phyloP scores from a whole-genome alignment of 1,140 invertebrate genomes.

The Andrena cerasifolii region DNA sequence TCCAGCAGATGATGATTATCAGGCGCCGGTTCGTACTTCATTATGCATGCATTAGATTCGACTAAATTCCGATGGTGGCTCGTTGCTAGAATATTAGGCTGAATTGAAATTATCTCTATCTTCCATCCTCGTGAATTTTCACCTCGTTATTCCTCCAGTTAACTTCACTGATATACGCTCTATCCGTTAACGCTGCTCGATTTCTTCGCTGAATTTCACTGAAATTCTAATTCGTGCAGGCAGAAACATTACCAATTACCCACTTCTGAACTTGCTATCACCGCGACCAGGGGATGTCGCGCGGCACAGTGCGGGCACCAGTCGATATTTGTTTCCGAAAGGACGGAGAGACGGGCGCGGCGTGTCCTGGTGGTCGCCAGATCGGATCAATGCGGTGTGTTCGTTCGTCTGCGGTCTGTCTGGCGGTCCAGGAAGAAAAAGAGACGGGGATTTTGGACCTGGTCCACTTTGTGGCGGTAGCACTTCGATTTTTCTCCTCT shows the following conservation, averaged over 20 bases:
- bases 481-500: not conserved
- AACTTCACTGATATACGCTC: not conserved
- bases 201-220: not conserved
- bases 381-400: conserved; percentile 67
- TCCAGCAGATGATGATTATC: not conserved
- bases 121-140: not conserved
- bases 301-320: conserved; percentile 12
- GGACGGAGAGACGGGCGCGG: conserved; percentile 1
- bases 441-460: conserved; percentile 60
- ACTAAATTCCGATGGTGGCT: not conserved
- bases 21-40: not conserved
- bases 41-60: conserved; percentile 7
- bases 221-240: not conserved
- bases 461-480: conserved; percentile 48
- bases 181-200: not conserved
- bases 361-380: conserved; percentile 43
- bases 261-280: not conserved
- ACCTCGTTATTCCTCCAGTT: not conserved
- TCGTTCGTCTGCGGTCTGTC: conserved; percentile 34
- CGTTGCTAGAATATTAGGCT: not conserved
- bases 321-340: conserved; percentile 55
- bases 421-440: conserved; percentile 9
- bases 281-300: not conserved
- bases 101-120: not conserved
- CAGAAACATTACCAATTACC: not conserved